Evolutionary conservation across 2,113 vertebrate genomes (phyloP), one percentile per base, ranked within the genome.

Genomic region (Perca fluviatilis): DNA sequence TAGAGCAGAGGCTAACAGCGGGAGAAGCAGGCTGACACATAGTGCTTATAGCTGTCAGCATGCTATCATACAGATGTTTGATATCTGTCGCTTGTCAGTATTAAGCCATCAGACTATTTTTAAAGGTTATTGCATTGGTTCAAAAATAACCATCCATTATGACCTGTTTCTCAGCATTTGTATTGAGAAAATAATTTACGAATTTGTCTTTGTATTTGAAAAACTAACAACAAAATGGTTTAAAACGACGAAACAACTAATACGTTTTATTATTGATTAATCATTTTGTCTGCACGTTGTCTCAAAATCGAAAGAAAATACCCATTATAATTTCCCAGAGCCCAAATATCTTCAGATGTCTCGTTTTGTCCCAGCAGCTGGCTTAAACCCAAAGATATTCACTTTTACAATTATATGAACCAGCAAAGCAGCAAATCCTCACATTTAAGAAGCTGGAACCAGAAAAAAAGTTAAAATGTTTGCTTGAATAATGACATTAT

Each of bases 1-100:
- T 86, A 86, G 67, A 76, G 70, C 33, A 0, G 0, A 4, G 43
- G 61, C 53, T 77, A 7, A 69, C 73, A 70, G 67, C 77, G 46
- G 75, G 33, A 0, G 16, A 72, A 27, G 43, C 50, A n/a, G 49
- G 54, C 46, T 60, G 36, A 69, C 80, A 74, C 40, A 8, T 6
- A 12, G 50, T 0, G 1, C 51, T 40, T 56, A 58, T 15, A 11
- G 51, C 58, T 56, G 56, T 74, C 27, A 0, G 57, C 16, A 33
- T 68, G 33, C 11, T 56, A 11, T 43, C 9, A 43, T 43, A 11
- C 74, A 69, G 43, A 51, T 8, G 4, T 56, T 40, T 54, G n/a
- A 56, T 51, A n/a, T 68, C 18, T 67, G 23, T 47, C 10, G 1
- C 27, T 47, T 10, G 49, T 60, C 54, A 3, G 19, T 23, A 51